Evolutionary conservation across 2,113 vertebrate species (phyloP).

Genomic region (Ptilorrhoa leucosticta): DNA sequence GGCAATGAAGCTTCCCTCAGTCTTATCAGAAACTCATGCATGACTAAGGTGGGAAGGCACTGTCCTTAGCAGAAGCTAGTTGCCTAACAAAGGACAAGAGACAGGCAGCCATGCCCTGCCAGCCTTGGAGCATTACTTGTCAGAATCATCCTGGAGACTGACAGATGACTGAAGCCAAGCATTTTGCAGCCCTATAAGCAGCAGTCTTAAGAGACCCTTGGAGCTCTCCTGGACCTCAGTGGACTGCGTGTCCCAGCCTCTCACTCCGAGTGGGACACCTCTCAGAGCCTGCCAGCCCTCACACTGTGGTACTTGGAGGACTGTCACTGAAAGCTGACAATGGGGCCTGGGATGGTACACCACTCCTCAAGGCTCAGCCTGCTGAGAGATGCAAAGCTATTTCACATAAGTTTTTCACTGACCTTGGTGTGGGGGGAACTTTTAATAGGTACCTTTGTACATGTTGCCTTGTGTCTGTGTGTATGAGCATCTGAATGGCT

Average conservation of each 20-base stretch:
- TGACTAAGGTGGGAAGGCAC: neutral
- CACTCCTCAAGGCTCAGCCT: neutral
- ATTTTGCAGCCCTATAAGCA: neutral
- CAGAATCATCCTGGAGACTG: neutral
- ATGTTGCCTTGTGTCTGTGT: neutral
- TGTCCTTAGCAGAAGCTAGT: neutral
- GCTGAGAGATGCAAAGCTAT: neutral
- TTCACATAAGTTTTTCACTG: neutral
- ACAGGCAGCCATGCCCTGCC: neutral
- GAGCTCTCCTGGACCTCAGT: neutral
- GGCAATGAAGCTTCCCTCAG: neutral
- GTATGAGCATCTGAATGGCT: rapidly evolving
- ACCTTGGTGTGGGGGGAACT: neutral
- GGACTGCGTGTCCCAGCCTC: neutral
- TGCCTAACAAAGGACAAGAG: neutral
- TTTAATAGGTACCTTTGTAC: neutral
- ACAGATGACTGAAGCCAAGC: neutral
- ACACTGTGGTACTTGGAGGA: neutral
- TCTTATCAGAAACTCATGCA: neutral
- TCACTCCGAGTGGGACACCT: neutral
- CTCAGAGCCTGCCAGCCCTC: neutral
- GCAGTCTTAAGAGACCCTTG: neutral
- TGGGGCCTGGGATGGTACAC: neutral
- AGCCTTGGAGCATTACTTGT: neutral
- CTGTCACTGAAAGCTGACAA: neutral